Conservation (phyloP, 2,113 vertebrate species). For the Lonchura striata region DNA sequence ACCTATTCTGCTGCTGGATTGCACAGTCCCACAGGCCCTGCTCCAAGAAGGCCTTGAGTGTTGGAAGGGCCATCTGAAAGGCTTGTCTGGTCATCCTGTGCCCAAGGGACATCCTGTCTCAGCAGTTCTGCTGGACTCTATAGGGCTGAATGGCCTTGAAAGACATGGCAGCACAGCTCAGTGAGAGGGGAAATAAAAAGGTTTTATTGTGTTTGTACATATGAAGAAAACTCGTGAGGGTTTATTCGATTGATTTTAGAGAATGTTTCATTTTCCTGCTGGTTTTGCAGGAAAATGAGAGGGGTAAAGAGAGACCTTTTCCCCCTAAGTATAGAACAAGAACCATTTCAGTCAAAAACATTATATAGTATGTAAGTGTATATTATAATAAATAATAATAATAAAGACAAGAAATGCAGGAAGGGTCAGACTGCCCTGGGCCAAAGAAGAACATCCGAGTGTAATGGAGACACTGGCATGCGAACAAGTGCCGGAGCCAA, state of each 20-base stretch:
- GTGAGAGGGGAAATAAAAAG: neutral
- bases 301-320: neutral
- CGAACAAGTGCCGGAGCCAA: neutral
- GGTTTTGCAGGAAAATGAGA: no score
- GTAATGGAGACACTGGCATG: slow-evolving; percentile 26
- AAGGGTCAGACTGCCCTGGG: neutral
- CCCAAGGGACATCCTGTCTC: neutral
- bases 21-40: neutral
- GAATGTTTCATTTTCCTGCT: accelerated
- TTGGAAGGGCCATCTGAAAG: neutral
- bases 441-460: neutral
- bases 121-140: neutral
- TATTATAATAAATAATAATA: neutral
- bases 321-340: neutral
- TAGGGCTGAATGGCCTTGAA: neutral
- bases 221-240: neutral
- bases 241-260: neutral
- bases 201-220: neutral
- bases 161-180: neutral
- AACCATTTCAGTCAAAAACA: neutral
- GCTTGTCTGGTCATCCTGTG: neutral
- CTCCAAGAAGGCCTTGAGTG: neutral
- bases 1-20: neutral
- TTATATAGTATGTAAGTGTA: neutral
- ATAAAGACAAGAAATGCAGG: neutral